Evolutionary conservation across 2,113 vertebrate genomes (phyloP).

Genomic region (Semnornis frantzii): DNA sequence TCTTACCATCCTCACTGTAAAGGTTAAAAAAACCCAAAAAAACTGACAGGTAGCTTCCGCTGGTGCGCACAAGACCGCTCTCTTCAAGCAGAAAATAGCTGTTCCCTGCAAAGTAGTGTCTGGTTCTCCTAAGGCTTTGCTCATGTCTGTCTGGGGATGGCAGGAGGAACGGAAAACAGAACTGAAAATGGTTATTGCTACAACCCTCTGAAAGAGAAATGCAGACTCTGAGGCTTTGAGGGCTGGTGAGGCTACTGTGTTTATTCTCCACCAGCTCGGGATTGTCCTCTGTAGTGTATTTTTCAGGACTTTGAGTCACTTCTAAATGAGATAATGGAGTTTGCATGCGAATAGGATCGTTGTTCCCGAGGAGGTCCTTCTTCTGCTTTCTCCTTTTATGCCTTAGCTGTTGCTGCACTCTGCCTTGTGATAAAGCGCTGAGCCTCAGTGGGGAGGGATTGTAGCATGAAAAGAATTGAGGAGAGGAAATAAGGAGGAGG

Average conservation of each 20-base stretch:
- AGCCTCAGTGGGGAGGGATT: constrained; percentile 39
- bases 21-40: too few relatives aligned
- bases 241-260: neutral
- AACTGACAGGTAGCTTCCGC: neutral
- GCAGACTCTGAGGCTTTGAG: neutral
- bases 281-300: neutral
- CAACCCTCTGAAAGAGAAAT: neutral
- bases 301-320: neutral
- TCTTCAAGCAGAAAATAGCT: neutral
- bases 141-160: neutral
- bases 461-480: constrained; percentile 22
- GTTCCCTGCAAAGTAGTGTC: neutral
- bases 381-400: constrained; percentile 45
- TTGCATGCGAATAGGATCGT: neutral
- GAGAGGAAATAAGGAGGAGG: neutral
- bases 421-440: constrained; percentile 31
- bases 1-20: too few relatives aligned
- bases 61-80: neutral
- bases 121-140: neutral
- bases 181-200: neutral
- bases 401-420: constrained; percentile 26
- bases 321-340: neutral
- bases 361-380: constrained; percentile 8
- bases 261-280: neutral
- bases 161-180: neutral